These are phyloP conservation scores for Crenuchus spilurus DNA, from an alignment of 2,797 vertebrate species.

Conservation along the genomic window DNA sequence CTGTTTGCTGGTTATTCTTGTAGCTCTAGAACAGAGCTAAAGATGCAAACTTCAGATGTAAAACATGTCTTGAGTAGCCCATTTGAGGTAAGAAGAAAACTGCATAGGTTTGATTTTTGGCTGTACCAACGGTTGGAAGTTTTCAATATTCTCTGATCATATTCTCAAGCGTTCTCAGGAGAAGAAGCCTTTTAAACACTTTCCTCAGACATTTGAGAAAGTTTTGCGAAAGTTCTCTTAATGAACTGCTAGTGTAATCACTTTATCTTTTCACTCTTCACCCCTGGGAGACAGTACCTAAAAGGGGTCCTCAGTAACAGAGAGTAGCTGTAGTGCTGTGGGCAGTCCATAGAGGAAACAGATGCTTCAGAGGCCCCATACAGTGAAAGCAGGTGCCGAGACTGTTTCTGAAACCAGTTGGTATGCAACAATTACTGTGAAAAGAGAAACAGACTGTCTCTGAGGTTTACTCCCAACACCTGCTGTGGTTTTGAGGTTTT, in stretches of 20 bases:
- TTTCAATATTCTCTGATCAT: neutral
- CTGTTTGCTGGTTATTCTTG: no score
- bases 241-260: constrained; percentile 20
- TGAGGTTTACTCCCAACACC: constrained; percentile 54
- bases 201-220: neutral
- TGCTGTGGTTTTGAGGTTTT: constrained; percentile 56
- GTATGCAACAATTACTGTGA: constrained; percentile 51
- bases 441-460: constrained; percentile 50
- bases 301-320: constrained; percentile 37
- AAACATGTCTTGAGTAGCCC: no score
- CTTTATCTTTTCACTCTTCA: constrained; percentile 22
- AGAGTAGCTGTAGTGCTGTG: constrained; percentile 32
- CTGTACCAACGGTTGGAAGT: neutral
- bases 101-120: neutral
- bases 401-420: constrained; percentile 60
- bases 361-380: constrained; percentile 48
- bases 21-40: no score
- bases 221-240: neutral
- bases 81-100: no score
- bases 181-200: neutral
- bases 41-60: no score
- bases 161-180: neutral
- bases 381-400: constrained; percentile 50
- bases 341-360: constrained; percentile 55
- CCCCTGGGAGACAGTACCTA: constrained; percentile 12